These are phyloP conservation scores for Odocoileus virginianus DNA, from an alignment of 2,113 vertebrate species.

Conservation along the genomic window DNA sequence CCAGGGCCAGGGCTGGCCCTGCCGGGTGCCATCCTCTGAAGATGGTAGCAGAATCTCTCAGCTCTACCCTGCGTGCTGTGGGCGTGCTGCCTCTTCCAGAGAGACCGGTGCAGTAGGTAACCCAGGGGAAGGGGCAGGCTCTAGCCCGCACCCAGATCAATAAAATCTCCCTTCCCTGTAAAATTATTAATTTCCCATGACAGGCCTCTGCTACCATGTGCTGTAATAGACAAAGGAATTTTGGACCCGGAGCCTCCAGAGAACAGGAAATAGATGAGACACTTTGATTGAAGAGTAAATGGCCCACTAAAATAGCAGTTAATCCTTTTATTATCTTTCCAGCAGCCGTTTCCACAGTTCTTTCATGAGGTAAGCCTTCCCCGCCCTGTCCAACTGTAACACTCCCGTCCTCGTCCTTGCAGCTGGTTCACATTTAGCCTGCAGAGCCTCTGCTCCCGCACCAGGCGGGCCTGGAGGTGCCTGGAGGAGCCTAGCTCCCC, in stretches of 20 bases:
- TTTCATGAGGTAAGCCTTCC: constrained; percentile 86
- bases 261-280: constrained; percentile 97
- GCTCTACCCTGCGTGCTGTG: not conserved
- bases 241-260: constrained; percentile 87
- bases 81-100: not conserved
- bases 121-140: not conserved
- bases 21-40: not conserved
- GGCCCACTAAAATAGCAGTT: constrained; percentile 89
- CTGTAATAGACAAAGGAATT: constrained; percentile 93
- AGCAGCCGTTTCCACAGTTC: constrained; percentile 90
- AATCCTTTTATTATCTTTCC: constrained; percentile 96
- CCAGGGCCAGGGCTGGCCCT: not conserved
- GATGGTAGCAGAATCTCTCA: not conserved
- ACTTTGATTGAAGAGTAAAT: constrained; percentile 92
- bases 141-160: constrained; percentile 33
- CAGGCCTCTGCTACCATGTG: constrained; percentile 82
- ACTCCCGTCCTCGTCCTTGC: constrained; percentile 74
- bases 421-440: constrained; percentile 89
- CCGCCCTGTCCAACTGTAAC: constrained; percentile 85
- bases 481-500: not conserved
- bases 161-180: constrained; percentile 74
- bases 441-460: constrained; percentile 66
- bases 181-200: constrained; percentile 87
- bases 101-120: not conserved
- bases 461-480: constrained; percentile 19